A percentile compares a stretch with the other conserved stretches of the same genome.
Evolutionary conservation across 2,888 invertebrate genomes (phyloP).

Genomic region (Acleris literana): DNA sequence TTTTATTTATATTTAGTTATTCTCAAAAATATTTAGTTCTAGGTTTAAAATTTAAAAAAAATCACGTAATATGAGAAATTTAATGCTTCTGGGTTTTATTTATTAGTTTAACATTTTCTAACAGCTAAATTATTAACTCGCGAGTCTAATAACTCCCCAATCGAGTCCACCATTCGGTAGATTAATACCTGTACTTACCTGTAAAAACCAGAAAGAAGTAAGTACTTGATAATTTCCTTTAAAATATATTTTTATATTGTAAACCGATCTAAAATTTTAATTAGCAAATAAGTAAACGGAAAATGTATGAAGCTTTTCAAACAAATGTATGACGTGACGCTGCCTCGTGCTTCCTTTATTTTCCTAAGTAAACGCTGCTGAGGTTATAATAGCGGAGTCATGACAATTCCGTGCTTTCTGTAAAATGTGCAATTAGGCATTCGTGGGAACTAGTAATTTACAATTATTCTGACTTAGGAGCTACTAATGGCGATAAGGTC

Average conservation of each 20-base stretch:
- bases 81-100: no score
- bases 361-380: constrained; percentile 46
- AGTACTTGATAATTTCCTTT: neutral
- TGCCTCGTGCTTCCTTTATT: constrained; percentile 56
- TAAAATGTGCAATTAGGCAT: constrained; percentile 35
- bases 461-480: constrained; percentile 19
- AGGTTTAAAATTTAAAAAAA: no score
- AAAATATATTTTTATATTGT: neutral
- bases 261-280: neutral
- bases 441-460: constrained; percentile 34
- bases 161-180: no score
- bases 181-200: neutral
- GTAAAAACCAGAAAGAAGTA: neutral
- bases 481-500: constrained; percentile 20
- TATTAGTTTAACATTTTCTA: no score
- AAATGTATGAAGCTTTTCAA: constrained; percentile 48
- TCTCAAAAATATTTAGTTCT: no score
- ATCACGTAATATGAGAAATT: no score
- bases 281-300: constrained; percentile 4
- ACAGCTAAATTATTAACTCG: no score
- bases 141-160: no score
- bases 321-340: constrained; percentile 63
- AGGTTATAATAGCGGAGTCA: constrained; percentile 46
- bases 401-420: constrained; percentile 40
- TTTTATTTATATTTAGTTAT: no score